Conservation (phyloP, 1,140 invertebrate genomes). For the Drosophila obscura region DNA sequence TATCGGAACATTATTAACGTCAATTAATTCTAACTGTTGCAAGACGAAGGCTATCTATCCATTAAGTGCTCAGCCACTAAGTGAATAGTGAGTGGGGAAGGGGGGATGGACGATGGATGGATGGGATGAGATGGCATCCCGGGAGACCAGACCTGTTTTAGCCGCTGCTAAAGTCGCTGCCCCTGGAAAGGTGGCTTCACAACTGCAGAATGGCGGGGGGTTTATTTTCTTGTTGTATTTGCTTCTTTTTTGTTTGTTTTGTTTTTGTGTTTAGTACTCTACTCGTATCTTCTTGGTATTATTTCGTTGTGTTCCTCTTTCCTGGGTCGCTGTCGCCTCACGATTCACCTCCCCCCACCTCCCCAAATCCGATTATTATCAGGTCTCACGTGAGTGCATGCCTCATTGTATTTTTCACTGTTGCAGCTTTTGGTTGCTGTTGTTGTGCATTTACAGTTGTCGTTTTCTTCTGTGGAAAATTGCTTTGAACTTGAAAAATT, state of each 20-base stretch:
- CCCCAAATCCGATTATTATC: constrained; percentile 77
- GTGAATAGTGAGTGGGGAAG: constrained; percentile 11
- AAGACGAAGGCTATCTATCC: constrained; percentile 49
- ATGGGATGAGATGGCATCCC: constrained; percentile 27
- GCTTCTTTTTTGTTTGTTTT: constrained; percentile 2
- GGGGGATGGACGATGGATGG: constrained; percentile 9
- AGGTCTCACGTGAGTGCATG: constrained; percentile 75
- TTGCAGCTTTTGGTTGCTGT: constrained; percentile 13
- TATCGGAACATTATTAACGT: constrained; percentile 79
- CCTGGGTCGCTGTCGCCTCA: constrained; percentile 38
- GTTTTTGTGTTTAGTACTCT: constrained; percentile 6
- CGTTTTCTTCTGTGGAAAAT: constrained; percentile 71
- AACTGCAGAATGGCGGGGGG: too few species aligned
- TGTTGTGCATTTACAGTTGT: constrained; percentile 64
- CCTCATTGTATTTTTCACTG: constrained; percentile 49
- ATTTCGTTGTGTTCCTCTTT: constrained; percentile 43
- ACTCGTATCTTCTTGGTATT: constrained; percentile 36
- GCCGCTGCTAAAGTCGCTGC: constrained; percentile 19
- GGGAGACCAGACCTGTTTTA: constrained; percentile 46
- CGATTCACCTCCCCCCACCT: constrained; percentile 61
- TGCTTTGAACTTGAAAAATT: constrained; percentile 80
- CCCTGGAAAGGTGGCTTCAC: constrained; percentile 33
- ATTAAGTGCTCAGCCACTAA: constrained; percentile 57
- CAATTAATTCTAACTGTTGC: constrained; percentile 78
- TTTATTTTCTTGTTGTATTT: constrained; percentile 21